Conservation (phyloP, 2,113 vertebrate genomes). For the Tenrec ecaudatus region DNA sequence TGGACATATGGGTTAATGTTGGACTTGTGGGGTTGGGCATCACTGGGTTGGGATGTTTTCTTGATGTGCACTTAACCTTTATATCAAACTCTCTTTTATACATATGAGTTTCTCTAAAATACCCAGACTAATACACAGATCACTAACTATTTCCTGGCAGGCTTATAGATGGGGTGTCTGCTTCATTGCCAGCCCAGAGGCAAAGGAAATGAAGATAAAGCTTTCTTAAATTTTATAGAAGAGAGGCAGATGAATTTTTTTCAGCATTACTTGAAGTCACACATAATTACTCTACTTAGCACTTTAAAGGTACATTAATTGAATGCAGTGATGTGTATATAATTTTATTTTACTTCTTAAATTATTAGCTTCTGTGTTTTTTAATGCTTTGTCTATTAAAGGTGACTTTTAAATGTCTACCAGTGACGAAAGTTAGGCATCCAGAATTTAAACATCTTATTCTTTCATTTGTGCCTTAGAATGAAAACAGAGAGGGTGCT, state of each 20-base stretch:
- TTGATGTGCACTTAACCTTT: too few species aligned
- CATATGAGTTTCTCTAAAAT: too few species aligned
- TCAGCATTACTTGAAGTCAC: neutral
- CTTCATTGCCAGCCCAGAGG: slow-evolving; percentile 23
- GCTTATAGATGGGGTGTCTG: neutral
- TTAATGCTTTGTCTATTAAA: slow-evolving; percentile 21
- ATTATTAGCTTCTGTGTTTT: neutral
- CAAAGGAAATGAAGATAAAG: neutral
- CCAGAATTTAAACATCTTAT: slow-evolving; percentile 17
- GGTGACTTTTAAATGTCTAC: neutral
- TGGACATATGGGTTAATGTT: too few species aligned
- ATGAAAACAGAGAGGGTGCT: neutral
- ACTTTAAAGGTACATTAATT: slow-evolving; percentile 10
- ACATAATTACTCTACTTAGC: neutral
- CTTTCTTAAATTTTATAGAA: neutral
- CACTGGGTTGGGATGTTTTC: too few species aligned
- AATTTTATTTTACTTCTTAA: slow-evolving; percentile 23
- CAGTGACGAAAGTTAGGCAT: neutral
- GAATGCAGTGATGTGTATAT: neutral
- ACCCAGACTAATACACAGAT: neutral
- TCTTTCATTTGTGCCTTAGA: neutral
- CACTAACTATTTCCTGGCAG: slow-evolving; percentile 12
- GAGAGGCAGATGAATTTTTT: neutral
- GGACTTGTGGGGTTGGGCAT: too few species aligned
- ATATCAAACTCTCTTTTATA: too few species aligned